Base-by-base conservation (phyloP, 1,140 invertebrate genomes). In the Chelonus insularis region DNA sequence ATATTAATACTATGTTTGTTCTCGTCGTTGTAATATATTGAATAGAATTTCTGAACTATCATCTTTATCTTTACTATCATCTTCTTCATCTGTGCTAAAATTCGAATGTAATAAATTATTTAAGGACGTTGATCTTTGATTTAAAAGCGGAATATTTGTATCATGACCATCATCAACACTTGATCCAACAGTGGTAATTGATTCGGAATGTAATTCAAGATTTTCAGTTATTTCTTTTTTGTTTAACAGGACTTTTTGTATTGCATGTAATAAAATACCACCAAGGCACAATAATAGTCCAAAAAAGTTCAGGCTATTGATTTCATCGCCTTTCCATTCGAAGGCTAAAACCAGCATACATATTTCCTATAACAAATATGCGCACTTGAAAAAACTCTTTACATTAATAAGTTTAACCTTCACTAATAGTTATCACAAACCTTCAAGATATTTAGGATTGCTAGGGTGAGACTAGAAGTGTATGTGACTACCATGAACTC, bases 391-490 rank as follows among this genome's bases (percentile, higher is more conserved):
- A n/a, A n/a, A 16, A 4, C 2, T n/a, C 8, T 39, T 57, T 39
- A 5, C 37, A 23, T 57, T 16, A 18, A 20, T 3, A n/a, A n/a
- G n/a, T n/a, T n/a, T n/a, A n/a, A n/a, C 25, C 25, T 43, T 39
- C 25, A 57, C 23, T 14, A 34, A 62, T 36, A 43, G 47, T 25
- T 52, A 1, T 55, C 48, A 29, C 51, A 32, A 55, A 96, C 96
- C 88, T 99, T 99, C 74, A 98, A 92, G 75, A 99, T 96, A 48
- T 96, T 96, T 57, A 94, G 89, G 69, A 99, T 92, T 4, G 95
- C 95, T 23, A 99, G 83, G 2, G 97, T 99, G 32, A 99, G 87
- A 86, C 96, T 97, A 70, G 97, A 99, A n/a, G 96, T 98, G 73
- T 92, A 89, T 12, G 90, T 90, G 50, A 99, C 87, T 47, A 99